These are phyloP conservation scores for Pterobdella sp. DNA, from an alignment of 2,888 invertebrate species.

Conservation along the genomic window DNA sequence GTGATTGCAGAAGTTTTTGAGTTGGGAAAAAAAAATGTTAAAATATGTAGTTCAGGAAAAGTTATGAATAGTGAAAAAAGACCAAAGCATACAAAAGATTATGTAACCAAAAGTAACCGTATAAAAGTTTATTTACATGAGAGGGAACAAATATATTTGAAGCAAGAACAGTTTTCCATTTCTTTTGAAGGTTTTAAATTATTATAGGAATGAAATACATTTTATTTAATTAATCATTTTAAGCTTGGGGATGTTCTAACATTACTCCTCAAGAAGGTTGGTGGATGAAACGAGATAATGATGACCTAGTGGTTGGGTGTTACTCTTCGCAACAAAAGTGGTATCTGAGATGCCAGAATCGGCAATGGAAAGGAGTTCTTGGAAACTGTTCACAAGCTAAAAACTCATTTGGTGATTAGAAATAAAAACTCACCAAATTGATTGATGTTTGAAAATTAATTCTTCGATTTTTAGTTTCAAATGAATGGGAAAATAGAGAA, in stretches of 20 bases:
- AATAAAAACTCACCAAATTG: neutral
- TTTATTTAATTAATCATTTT: neutral
- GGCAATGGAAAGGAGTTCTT: conserved; percentile 31
- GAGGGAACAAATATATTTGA: neutral
- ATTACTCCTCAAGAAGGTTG: conserved; percentile 30
- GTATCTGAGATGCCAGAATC: conserved; percentile 31
- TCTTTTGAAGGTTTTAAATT: conserved; percentile 5
- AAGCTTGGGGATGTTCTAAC: conserved; percentile 32
- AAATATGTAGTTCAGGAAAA: neutral
- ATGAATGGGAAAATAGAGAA: neutral
- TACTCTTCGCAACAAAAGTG: conserved; percentile 31
- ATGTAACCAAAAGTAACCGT: neutral
- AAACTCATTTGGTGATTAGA: neutral
- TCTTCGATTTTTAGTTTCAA: neutral
- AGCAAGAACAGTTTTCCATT: conserved; percentile 7
- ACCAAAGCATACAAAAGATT: neutral
- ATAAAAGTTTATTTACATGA: conserved; percentile 11
- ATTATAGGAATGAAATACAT: neutral
- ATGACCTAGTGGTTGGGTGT: conserved; percentile 32
- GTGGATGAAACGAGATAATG: conserved; percentile 32
- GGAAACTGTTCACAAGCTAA: conserved; percentile 32
- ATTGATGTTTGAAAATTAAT: neutral
- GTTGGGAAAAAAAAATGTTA: neutral
- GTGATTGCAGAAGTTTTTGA: neutral
- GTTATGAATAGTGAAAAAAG: neutral